A percentile compares a stretch with the other conserved stretches of the same genome.
These are phyloP conservation scores for Trissonchulus latispiculum DNA, from an alignment of 2,888 invertebrate species.

Conservation along the genomic window DNA sequence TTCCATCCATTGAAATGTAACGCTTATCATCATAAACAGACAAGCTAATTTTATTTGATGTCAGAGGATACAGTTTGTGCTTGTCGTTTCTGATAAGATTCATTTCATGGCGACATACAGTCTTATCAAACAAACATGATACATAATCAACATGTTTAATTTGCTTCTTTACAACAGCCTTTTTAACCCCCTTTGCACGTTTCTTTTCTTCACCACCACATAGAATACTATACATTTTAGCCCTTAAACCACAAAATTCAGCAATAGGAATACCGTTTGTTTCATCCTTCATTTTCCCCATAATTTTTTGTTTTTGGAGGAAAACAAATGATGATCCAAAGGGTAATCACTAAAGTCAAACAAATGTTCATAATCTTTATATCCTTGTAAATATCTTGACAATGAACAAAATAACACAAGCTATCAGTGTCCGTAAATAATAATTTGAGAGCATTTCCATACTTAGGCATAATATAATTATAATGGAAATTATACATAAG, in stretches of 20 bases:
- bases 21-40: neutral
- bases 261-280: slow-evolving; percentile 3
- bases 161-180: neutral
- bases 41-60: neutral
- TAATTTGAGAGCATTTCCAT: neutral
- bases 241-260: neutral
- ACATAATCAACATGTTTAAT: slow-evolving; percentile 1
- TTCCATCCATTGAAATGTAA: slow-evolving; percentile 8
- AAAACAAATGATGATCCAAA: neutral
- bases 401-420: neutral
- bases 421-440: slow-evolving; percentile 15
- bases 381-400: slow-evolving; percentile 7
- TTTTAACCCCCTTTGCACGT: slow-evolving; percentile 8
- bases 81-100: neutral
- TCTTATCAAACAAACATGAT: neutral
- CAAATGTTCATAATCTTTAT: neutral
- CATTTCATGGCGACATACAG: neutral
- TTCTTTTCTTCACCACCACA: neutral
- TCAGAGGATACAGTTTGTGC: neutral
- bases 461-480: neutral
- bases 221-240: slow-evolving; percentile 2
- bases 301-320: neutral
- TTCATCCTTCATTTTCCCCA: slow-evolving; percentile 12
- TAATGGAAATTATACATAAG: slow-evolving; percentile 11
- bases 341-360: slow-evolving; percentile 6